Base-by-base conservation (phyloP, 2,888 invertebrate species). In the Busseola fusca region DNA sequence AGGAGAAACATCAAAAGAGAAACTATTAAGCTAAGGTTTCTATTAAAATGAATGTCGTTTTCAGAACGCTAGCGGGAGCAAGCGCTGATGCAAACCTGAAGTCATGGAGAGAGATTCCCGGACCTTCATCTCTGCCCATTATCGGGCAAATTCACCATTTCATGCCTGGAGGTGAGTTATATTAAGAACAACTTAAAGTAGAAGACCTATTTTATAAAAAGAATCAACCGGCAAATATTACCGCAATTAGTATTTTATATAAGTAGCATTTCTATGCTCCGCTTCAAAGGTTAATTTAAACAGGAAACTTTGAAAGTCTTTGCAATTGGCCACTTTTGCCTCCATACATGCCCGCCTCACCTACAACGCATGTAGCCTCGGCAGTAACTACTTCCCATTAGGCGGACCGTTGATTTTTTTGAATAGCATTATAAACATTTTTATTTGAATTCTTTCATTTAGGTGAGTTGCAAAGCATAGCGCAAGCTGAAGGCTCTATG, bases 101-200 rank as follows among this genome's bases (percentile, higher is more conserved):
- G 40, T 74, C 87, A 83, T 87, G 87, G 90, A 86, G 87, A 54
- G 93, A 95, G 1, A 94, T 96, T 3, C 96, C 96, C 0, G 96
- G 96, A 1, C 96, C 96, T 0, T 87, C 91, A 7, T 82, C 92
- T 1, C 68, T 93, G 25, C 95, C 96, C 0, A 54, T 96, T 9
- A 85, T 96, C 57, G 96, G 95, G 25, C 87, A 84, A 64, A 12
- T 89, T 1, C 85, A 76, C n/a, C 87, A 91, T 69, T 91, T 91
- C 52, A 21, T 93, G 5, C 90, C 91, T 18, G 91, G 91, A 83
- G 91, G 92, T 92, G 78, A 72, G 82, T 56, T 21, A n/a, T 7
- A 27, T 62, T n/a, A 21, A 1, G 1, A 30, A 50, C 6, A 40
- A 25, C 1, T 3, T n/a, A 3, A 7, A n/a, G 1, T 25, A 7